A percentile compares a stretch with the other conserved stretches of the same genome.
phyloP scores from a whole-genome alignment of 2,113 vertebrate species.

The Malurus alboscapulatus region DNA sequence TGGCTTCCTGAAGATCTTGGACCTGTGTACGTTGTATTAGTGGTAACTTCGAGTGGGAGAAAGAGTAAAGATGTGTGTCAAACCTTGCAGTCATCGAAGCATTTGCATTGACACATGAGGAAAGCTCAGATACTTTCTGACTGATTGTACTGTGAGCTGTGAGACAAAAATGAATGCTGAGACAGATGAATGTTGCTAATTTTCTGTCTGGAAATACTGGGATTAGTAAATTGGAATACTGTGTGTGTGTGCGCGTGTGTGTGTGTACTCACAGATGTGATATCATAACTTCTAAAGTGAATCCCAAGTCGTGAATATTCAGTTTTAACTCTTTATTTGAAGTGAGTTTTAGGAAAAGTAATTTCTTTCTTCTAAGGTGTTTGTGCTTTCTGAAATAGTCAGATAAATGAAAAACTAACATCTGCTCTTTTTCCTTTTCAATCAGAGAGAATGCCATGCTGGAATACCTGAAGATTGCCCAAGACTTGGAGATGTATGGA shows the following conservation, averaged over 20 bases:
- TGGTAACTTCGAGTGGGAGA: background rate
- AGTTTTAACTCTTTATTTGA: background rate
- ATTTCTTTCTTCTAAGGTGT: background rate
- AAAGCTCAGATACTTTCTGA: background rate
- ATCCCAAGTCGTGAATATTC: background rate
- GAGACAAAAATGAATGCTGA: background rate
- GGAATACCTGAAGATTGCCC: conserved; percentile 96
- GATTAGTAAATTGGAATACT: background rate
- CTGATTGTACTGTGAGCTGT: background rate
- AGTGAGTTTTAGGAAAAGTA: background rate
- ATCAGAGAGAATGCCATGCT: conserved; percentile 90
- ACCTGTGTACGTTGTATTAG: background rate
- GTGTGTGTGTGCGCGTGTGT: background rate
- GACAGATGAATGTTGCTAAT: background rate
- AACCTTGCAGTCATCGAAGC: background rate
- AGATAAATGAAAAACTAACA: background rate
- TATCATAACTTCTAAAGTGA: background rate
- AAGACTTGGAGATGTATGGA: conserved; percentile 98
- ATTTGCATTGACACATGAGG: background rate
- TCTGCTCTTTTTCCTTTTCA: background rate
- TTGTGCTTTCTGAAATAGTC: background rate
- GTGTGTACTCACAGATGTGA: background rate
- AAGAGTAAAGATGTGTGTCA: background rate
- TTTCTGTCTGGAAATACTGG: background rate
- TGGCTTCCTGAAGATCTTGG: background rate